Percentiles rank a stretch among this genome's conserved stretches.
These are phyloP conservation scores for Phrynocephalus guinanensis DNA, from an alignment of 2,797 vertebrate genomes.

Conservation along the genomic window DNA sequence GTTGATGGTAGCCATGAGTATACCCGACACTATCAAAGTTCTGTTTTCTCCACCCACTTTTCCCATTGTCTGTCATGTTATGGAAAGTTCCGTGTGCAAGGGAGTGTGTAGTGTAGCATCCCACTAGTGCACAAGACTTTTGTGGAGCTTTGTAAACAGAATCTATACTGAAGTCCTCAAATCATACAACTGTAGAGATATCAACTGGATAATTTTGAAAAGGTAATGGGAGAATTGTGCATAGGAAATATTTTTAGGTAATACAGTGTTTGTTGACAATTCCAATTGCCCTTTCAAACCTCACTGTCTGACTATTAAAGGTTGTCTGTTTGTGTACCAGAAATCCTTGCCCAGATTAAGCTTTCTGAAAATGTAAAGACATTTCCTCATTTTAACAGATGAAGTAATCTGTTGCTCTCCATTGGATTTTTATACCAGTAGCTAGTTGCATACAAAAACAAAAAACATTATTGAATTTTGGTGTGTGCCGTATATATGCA, in stretches of 20 bases:
- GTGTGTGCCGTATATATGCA: conserved; percentile 57
- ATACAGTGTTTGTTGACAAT: not conserved
- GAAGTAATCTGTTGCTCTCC: conserved; percentile 45
- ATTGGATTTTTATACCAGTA: conserved; percentile 34
- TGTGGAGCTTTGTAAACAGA: no score
- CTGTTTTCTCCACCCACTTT: no score
- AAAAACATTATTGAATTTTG: conserved; percentile 67
- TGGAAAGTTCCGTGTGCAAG: no score
- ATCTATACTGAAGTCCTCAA: no score
- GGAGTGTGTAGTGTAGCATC: no score
- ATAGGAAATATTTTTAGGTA: not conserved
- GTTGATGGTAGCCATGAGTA: no score
- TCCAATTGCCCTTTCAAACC: not conserved
- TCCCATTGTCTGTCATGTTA: no score
- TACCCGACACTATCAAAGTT: no score
- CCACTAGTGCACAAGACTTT: no score
- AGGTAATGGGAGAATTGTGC: no score
- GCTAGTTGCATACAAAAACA: conserved; percentile 55
- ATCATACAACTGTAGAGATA: no score
- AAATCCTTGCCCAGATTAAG: conserved; percentile 6
- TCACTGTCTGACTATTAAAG: conserved; percentile 5
- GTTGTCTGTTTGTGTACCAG: not conserved
- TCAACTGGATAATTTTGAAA: no score
- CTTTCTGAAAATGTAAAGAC: conserved; percentile 25
- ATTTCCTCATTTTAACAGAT: conserved; percentile 4